phyloP scores from a whole-genome alignment of 2,888 invertebrate species.

The Thalpophila matura region DNA sequence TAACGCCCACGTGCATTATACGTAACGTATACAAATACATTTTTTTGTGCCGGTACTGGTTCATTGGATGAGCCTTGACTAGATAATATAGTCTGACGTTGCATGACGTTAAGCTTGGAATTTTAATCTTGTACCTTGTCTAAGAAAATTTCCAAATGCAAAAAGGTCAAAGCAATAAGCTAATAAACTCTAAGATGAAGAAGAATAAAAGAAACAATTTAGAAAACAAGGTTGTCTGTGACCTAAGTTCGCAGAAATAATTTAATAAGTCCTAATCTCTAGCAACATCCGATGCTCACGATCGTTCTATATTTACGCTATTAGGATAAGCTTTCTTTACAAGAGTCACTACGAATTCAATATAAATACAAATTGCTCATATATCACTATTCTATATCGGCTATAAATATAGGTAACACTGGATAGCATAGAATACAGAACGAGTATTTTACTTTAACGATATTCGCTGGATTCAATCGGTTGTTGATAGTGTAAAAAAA shows the following conservation, averaged over 20 bases:
- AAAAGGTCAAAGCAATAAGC: conserved; percentile 1
- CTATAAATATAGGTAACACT: conserved; percentile 32
- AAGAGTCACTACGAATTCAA: conserved; percentile 40
- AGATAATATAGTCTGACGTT: conserved; percentile 15
- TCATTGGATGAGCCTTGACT: conserved; percentile 16
- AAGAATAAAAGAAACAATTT: conserved; percentile 30
- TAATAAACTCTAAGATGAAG: conserved; percentile 24
- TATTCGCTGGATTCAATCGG: conserved; percentile 18
- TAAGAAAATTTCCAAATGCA: neutral
- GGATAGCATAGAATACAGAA: conserved; percentile 18
- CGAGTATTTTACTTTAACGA: conserved; percentile 26
- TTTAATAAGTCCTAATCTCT: conserved; percentile 57
- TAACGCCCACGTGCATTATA: conserved; percentile 35
- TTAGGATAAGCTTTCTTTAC: conserved; percentile 49
- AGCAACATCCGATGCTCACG: conserved; percentile 49
- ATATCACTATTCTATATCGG: conserved; percentile 21
- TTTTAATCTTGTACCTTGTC: neutral
- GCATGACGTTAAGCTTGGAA: conserved; percentile 13
- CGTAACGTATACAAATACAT: conserved; percentile 11
- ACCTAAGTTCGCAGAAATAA: conserved; percentile 29
- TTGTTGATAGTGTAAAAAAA: conserved; percentile 25
- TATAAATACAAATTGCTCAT: conserved; percentile 30
- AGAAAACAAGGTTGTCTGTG: conserved; percentile 15
- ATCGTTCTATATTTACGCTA: conserved; percentile 50
- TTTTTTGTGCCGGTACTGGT: conserved; percentile 28